These are phyloP conservation scores for Trissolcus basalis DNA, from an alignment of 1,140 invertebrate species.

Conservation along the genomic window DNA sequence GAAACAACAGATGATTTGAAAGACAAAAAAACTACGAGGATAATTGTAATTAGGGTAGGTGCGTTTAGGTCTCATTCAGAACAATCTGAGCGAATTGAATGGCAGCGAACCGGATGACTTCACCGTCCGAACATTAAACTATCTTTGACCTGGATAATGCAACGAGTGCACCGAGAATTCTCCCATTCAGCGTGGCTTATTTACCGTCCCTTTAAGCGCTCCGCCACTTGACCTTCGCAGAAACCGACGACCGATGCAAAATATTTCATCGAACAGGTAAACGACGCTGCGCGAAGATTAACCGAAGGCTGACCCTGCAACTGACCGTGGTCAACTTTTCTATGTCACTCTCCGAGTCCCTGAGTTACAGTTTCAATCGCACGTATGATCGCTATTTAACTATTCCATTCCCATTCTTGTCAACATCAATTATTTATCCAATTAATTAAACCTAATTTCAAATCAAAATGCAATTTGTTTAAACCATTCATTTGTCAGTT, in stretches of 20 bases:
- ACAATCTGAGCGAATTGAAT: conserved; percentile 27
- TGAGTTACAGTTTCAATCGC: not conserved
- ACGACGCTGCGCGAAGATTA: conserved; percentile 10
- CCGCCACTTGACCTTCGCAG: conserved; percentile 5
- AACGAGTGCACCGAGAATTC: conserved; percentile 14
- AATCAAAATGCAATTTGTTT: no score
- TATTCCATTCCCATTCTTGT: no score
- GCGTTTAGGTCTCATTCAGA: conserved; percentile 35
- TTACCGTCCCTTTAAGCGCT: conserved; percentile 7
- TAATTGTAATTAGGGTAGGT: conserved; percentile 16
- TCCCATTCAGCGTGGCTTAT: conserved; percentile 10
- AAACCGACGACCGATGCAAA: conserved; percentile 9
- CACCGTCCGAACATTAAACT: conserved; percentile 24
- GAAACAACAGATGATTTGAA: conserved; percentile 4
- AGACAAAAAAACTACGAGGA: conserved; percentile 18
- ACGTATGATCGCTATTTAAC: no score
- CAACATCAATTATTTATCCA: no score
- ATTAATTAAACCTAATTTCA: no score
- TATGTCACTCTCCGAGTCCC: not conserved
- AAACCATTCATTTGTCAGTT: no score
- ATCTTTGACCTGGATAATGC: conserved; percentile 22
- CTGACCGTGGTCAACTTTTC: conserved; percentile 24
- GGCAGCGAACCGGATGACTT: conserved; percentile 24
- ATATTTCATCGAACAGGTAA: conserved; percentile 16
- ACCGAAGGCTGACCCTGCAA: conserved; percentile 16